Base-by-base conservation (phyloP, 1,140 invertebrate genomes). In the Ooceraea biroi region DNA sequence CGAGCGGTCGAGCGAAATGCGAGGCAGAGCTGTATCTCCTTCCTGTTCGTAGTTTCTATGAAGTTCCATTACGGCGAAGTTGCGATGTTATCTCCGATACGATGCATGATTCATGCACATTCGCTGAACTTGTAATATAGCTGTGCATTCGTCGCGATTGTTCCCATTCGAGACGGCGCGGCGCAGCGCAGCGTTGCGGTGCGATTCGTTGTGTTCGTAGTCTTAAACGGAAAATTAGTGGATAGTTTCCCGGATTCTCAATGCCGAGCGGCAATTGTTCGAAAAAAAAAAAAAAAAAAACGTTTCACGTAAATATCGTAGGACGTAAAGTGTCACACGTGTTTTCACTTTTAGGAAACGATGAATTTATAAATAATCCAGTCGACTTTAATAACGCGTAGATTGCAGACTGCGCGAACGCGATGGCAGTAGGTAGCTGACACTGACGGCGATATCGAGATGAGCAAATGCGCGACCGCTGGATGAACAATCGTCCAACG, bases 71-170 rank as follows among this genome's bases (percentile, higher is more conserved):
- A 36, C 36, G 36, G 22, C 25, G 44, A 60, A 44, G 17, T 61
- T 74, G 17, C 27, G 5, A 74, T 44, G 41, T 74, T 60, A 27
- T 3, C 17, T 36, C n/a, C 10, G 11, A 74, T 61, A 30, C 19
- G 8, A 60, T 74, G 17, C 41, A 74, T 74, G 30, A 19, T 61
- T 68, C 22, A n/a, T 41, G 61, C 27, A 68, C 12, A 17, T 63
- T 44, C 46, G 36, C 77, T 8, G 22, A 71, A 36, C 0, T 69
- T 80, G 76, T 80, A 80, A 80, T 41, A 71, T 80, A 80, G 36
- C 12, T 58, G 50, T 57, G 57, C 36, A 80, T 80, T 71, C 71
- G 44, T 57, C 55, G 65, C 71, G 57, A 71, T 80, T 80, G 57
- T 71, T 71, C 69, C 14, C 10, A 25, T 71, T 80, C 57, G 71